Base-by-base conservation (phyloP, 2,888 invertebrate species). In the Sisyra terminalis region DNA sequence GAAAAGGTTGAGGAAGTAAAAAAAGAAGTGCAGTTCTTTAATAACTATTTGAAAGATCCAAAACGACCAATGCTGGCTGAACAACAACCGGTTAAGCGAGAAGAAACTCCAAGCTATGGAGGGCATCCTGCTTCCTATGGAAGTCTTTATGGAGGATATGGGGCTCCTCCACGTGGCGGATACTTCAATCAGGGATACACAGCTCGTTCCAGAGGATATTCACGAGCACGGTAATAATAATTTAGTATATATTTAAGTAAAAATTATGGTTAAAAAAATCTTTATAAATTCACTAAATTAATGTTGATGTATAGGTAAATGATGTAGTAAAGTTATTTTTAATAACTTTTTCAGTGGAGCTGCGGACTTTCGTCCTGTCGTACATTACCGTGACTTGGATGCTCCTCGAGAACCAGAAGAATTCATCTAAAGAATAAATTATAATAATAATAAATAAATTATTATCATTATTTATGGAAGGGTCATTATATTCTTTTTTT, bases 1-100 rank as follows among this genome's bases (percentile, higher is more conserved):
- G 97, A 98, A 56, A 97, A 96, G 65, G 82, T 98, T 35, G 90
- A 96, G 31, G 96, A 97, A 64, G 96, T 96, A 1, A 86, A 87
- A 49, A 88, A 90, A 55, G 96, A 97, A 67, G 96, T 94, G 44
- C 78, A 89, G 53, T 98, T 92, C 64, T 98, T 96, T 67, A 98
- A 98, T 65, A 94, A 94, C 61, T 98, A 96, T 66, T 65, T 85
- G 53, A 75, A 79, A 51, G 98, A 98, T 67, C 84, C 90, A 3
- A 92, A 93, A 53, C 74, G 97, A 38, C 97, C 97, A 7, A 87
- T 89, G 63, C 70, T 94, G 51, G 85, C 92, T 6, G 94, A 94
- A 62, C 82, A 87, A 57, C 75, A 79, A 15, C 65, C 68, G 17
- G 58, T 63, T n/a, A 63, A 61, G 40, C 61, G 64, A 35, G 59